A percentile compares a stretch with the other conserved stretches of the same genome.
Evolutionary conservation across 64 coral and sea anemone genomes (phyloP).

Genomic region (Stichodactyla mertensii): DNA sequence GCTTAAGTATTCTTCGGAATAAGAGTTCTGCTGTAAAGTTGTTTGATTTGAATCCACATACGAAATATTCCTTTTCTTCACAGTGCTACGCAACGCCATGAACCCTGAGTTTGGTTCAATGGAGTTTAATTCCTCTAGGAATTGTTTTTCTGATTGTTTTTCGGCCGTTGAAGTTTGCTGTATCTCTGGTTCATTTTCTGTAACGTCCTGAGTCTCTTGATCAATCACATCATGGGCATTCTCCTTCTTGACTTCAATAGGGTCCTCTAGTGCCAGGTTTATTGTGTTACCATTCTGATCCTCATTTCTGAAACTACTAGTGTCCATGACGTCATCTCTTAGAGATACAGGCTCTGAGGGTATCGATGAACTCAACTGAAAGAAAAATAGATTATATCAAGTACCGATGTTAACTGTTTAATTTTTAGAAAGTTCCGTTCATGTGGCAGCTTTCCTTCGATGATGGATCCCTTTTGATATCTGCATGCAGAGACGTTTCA

Average conservation of each 20-base stretch:
- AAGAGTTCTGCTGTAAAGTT: not conserved
- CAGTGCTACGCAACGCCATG: not conserved
- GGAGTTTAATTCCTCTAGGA: not conserved
- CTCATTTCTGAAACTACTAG: not conserved
- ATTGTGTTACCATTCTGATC: not conserved
- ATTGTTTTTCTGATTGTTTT: not conserved
- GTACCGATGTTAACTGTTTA: not conserved
- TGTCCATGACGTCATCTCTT: not conserved
- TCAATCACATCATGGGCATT: not conserved
- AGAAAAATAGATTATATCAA: not conserved
- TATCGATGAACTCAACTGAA: not conserved
- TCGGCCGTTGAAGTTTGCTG: not conserved
- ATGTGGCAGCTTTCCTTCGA: too few species aligned
- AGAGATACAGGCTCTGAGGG: conserved; percentile 1
- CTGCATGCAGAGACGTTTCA: too few species aligned
- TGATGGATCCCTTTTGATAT: too few species aligned
- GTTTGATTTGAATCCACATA: not conserved
- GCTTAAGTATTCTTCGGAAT: not conserved
- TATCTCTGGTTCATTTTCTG: not conserved
- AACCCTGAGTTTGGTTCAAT: not conserved
- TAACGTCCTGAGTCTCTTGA: too few species aligned
- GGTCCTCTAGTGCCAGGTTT: not conserved
- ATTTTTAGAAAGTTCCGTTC: not conserved
- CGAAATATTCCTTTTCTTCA: not conserved
- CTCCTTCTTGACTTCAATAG: not conserved